Base-by-base conservation (phyloP, 2,113 vertebrate genomes). In the Siniperca knerii region DNA sequence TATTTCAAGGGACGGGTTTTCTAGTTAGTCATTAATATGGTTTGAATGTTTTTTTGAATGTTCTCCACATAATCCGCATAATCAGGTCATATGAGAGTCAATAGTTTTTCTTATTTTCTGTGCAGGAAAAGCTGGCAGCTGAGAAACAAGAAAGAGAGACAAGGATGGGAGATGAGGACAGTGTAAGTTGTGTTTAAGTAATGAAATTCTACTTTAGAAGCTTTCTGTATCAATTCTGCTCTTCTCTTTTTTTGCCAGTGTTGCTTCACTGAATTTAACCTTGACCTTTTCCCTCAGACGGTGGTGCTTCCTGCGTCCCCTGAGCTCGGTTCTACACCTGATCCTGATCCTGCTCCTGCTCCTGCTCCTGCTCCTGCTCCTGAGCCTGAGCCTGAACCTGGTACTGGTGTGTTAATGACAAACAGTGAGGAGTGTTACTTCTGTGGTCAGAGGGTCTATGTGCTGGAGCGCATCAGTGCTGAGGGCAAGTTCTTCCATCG, bases 401-500 rank as follows among this genome's bases (percentile, higher is more conserved):
- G 8, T 3, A 1, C 58, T 3, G 6, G 55, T 8, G 50, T 7
- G 46, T 29, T 40, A 8, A 64, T 77, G 55, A 88, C 92, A 0
- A 93, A 94, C 84, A 96, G 95, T 0, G 96, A 97, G 50, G 90
- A 96, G 74, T 99, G 98, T 78, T 97, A 97, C 86, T 97, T 98
- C 81, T 99, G 98, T 0, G 93, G 91, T 25, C 70, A 89, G 65
- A 96, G 90, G 8, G 96, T 99, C 11, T 99, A 98, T 23, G 92
- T 97, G 79, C 74, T 99, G 94, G 98, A 99, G 89, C 94, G 97
- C n/a, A 92, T 96, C 94, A 97, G 97, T 1, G 96, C 96, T 0
- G 95, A 98, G 46, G 97, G 97, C 77, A 96, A 82, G 84, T 98
- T 99, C 95, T 99, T 98, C 95, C 98, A 99, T 86, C 97, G 97